Conservation (phyloP, 2,113 vertebrate species). For the Spheniscus mendiculus region DNA sequence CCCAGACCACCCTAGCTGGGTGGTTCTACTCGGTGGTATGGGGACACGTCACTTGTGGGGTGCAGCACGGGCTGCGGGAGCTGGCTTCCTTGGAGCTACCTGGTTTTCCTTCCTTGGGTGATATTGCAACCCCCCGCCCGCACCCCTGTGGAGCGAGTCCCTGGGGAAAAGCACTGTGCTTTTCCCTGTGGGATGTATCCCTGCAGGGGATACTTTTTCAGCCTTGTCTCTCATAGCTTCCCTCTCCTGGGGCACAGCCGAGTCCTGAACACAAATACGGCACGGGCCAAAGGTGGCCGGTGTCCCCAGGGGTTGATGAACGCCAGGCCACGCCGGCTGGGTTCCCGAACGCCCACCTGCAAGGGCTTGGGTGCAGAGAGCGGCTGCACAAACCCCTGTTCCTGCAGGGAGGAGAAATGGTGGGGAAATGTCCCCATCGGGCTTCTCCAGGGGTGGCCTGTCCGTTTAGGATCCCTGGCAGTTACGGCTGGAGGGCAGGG, state of each 20-base stretch:
- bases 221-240: neutral
- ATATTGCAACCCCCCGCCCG: too few relatives aligned
- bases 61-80: neutral
- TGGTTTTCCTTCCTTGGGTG: neutral
- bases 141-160: rapidly evolving
- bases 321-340: rapidly evolving
- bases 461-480: neutral
- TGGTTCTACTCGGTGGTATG: rapidly evolving
- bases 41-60: rapidly evolving
- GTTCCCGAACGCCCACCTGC: neutral
- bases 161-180: rapidly evolving
- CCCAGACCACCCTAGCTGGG: neutral
- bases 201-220: neutral
- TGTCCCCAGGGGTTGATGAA: neutral
- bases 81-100: neutral
- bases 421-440: neutral
- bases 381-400: neutral
- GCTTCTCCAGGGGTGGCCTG: neutral
- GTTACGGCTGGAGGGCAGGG: neutral
- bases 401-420: neutral
- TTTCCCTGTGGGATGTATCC: neutral
- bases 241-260: neutral
- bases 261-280: neutral
- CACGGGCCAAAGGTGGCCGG: neutral
- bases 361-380: neutral